These are phyloP conservation scores for Drosophila mayaguana DNA, from an alignment of 2,888 invertebrate genomes.

Conservation along the genomic window DNA sequence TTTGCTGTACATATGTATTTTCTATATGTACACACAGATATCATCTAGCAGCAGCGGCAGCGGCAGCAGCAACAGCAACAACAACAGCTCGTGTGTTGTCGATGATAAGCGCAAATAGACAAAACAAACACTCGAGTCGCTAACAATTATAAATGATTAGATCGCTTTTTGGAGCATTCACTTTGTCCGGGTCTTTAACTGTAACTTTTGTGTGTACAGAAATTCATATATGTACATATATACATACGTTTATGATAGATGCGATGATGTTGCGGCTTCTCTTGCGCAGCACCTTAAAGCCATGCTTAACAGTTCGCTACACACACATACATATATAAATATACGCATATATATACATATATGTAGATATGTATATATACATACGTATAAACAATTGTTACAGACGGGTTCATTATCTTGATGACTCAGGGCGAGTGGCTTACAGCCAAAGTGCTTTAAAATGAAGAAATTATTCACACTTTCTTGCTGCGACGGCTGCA, in stretches of 20 bases:
- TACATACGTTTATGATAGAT: conserved; percentile 32
- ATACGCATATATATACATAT: neutral
- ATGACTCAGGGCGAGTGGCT: conserved; percentile 57
- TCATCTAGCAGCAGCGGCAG: conserved; percentile 31
- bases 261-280: conserved; percentile 34
- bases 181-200: conserved; percentile 73
- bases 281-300: conserved; percentile 37
- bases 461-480: conserved; percentile 68
- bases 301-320: conserved; percentile 21
- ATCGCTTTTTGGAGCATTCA: conserved; percentile 79
- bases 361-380: neutral
- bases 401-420: conserved; percentile 48
- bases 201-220: conserved; percentile 60
- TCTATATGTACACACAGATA: conserved; percentile 50
- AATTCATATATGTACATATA: neutral
- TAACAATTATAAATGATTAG: conserved; percentile 80
- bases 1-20: conserved; percentile 29
- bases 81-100: conserved; percentile 56
- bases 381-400: neutral
- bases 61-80: conserved; percentile 4
- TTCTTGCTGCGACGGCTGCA: conserved; percentile 42
- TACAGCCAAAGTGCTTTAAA: conserved; percentile 24
- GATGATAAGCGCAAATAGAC: conserved; percentile 79
- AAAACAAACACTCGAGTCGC: conserved; percentile 75
- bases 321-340: neutral